phyloP scores from a whole-genome alignment of 2,797 vertebrate genomes.

The Ceyx erithaca region DNA sequence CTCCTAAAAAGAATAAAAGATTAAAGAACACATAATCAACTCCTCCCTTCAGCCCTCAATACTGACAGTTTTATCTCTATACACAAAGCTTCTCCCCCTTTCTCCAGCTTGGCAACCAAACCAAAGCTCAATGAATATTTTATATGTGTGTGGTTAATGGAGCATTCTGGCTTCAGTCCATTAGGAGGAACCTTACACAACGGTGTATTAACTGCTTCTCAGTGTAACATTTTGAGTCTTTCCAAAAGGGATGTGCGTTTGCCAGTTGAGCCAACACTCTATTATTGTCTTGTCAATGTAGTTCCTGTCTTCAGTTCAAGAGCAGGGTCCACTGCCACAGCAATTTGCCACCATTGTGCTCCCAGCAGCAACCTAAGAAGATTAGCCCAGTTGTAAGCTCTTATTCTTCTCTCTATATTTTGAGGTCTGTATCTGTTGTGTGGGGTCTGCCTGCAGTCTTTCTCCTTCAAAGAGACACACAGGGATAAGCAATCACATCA shows the following conservation, averaged over 20 bases:
- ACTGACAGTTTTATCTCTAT: slow-evolving; percentile 42
- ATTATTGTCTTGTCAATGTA: slow-evolving; percentile 48
- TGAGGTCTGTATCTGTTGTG: background rate
- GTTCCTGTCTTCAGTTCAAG: slow-evolving; percentile 23
- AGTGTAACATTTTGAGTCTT: slow-evolving; percentile 65
- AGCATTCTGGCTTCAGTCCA: slow-evolving; percentile 77
- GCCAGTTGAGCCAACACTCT: slow-evolving; percentile 61
- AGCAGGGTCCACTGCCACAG: background rate
- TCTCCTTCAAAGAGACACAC: background rate
- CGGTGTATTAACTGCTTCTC: slow-evolving; percentile 77
- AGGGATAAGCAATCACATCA: background rate
- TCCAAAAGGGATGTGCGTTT: slow-evolving; percentile 62
- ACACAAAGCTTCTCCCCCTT: slow-evolving; percentile 7
- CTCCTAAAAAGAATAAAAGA: slow-evolving; percentile 8
- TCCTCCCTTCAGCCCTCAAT: slow-evolving; percentile 34
- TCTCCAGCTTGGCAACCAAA: slow-evolving; percentile 73
- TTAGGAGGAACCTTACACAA: slow-evolving; percentile 79
- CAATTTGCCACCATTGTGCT: background rate
- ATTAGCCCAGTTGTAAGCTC: background rate
- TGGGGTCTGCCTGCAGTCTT: background rate
- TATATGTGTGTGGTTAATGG: slow-evolving; percentile 78
- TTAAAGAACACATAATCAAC: slow-evolving; percentile 30
- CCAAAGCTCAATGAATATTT: slow-evolving; percentile 76
- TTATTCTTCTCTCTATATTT: background rate
- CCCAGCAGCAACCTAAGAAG: background rate